Percentiles rank a stretch among this genome's conserved stretches.
Evolutionary conservation across 2,797 vertebrate genomes (phyloP).

Genomic region (Thunnus albacares): DNA sequence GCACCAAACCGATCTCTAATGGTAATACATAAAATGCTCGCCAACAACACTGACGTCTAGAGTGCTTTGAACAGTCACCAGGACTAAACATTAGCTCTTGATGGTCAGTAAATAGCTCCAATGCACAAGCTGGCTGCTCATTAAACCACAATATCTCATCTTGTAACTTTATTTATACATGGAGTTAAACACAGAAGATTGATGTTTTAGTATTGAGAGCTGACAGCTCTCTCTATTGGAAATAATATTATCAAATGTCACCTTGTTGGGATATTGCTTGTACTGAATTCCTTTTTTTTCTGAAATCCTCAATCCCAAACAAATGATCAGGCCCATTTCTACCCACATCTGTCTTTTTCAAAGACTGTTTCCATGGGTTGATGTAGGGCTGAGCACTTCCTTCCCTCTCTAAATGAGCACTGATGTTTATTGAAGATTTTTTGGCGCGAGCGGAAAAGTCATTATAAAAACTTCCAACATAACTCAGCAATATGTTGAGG

Average conservation of each 20-base stretch:
- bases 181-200: not conserved
- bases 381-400: constrained; percentile 44
- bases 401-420: constrained; percentile 52
- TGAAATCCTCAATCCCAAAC: no score
- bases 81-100: not conserved
- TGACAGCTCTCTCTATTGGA: no score
- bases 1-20: not conserved
- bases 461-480: constrained; percentile 79
- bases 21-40: not conserved
- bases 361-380: constrained; percentile 21
- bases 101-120: not conserved
- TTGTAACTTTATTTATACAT: not conserved
- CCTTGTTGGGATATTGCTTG: not conserved
- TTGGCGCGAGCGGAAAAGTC: constrained; percentile 67
- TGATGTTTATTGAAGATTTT: constrained; percentile 73
- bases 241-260: not conserved
- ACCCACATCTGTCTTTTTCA: constrained; percentile 30
- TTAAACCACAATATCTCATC: no score
- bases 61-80: no score
- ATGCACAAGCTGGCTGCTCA: not conserved
- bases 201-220: not conserved
- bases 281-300: not conserved
- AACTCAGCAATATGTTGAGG: constrained; percentile 77
- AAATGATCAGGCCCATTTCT: not conserved
- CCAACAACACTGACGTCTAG: not conserved